Evolutionary conservation across 2,797 vertebrate genomes (phyloP), one percentile per base, ranked within the genome.

Genomic region (Acanthopagrus latus): DNA sequence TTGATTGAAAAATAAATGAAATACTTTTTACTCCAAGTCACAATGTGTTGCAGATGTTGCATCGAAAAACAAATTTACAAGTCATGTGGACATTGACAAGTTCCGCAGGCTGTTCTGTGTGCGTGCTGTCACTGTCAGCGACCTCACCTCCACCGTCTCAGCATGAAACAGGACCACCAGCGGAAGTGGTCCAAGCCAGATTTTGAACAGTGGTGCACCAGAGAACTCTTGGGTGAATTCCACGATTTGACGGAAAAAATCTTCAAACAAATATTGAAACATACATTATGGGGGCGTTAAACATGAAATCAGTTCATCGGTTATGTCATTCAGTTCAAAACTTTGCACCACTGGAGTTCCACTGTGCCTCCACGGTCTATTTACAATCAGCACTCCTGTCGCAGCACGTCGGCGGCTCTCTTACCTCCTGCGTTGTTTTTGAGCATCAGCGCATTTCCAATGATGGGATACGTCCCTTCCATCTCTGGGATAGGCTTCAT

Each of bases 171-270:
- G 86, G 64, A 94, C 0, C 59, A 97, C 1, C 25, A 96, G n/a
- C 0, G 97, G 97, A 0, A 97, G 0, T 0, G 96, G 92, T 69
- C 98, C 98, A 13, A 99, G 0, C 97, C 98, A 99, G 47, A 98
- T 0, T 85, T 97, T 98, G 11, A 97, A 9, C 14, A 99, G 50
- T 0, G 97, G 96, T 0, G 4, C 0, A 0, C 88, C 54, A 47
- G 86, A 81, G 59, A 89, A 95, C 16, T 90, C 13, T 0, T 81
- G 72, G 0, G 71, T 64, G 0, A 75, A 90, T 0, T 38, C 0
- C 10, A 94, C 52, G 8, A 99, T 0, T 85, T 99, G 97, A 44
- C 85, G 79, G 90, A 99, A 99, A 91, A 99, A 99, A 7, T 91
- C 98, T 99, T 77, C 38, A 43, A 92, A 82, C 14, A 50, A 62